These are phyloP conservation scores for Himalopsyche tibetana DNA, from an alignment of 2,888 invertebrate species.

Conservation along the genomic window DNA sequence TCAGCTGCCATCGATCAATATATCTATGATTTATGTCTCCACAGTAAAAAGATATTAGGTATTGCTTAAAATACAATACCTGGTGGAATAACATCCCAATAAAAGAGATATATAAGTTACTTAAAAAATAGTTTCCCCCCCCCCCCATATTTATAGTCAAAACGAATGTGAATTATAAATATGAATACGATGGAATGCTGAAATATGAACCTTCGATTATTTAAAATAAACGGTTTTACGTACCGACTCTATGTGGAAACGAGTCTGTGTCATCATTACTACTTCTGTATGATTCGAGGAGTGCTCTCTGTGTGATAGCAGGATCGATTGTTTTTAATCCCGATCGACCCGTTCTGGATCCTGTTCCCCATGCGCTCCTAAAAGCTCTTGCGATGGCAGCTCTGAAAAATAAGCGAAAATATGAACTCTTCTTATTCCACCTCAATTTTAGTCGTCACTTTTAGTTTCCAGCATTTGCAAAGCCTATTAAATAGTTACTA, in stretches of 20 bases:
- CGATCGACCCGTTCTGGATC: constrained; percentile 82
- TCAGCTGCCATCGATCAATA: too few relatives aligned
- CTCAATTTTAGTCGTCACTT: too few relatives aligned
- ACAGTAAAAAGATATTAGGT: too few relatives aligned
- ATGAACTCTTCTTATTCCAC: not conserved
- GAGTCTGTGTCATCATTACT: constrained; percentile 75
- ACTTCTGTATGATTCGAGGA: constrained; percentile 79
- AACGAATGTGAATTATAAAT: too few relatives aligned
- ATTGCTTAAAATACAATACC: too few relatives aligned
- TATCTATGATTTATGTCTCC: too few relatives aligned
- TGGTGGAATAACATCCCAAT: too few relatives aligned
- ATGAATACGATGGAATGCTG: too few relatives aligned
- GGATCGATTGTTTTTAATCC: constrained; percentile 83
- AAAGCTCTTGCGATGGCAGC: constrained; percentile 86
- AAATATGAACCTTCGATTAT: too few relatives aligned
- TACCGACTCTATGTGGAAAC: constrained; percentile 67
- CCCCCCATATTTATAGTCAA: too few relatives aligned
- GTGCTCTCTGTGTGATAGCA: constrained; percentile 83
- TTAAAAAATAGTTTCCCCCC: too few relatives aligned
- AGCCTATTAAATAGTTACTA: not conserved
- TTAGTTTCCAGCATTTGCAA: not conserved
- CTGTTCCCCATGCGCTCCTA: constrained; percentile 82
- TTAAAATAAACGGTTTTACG: not conserved
- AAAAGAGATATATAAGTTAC: too few relatives aligned
- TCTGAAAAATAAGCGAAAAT: constrained; percentile 74